These are phyloP conservation scores for Coreius guichenoti DNA, from an alignment of 2,797 vertebrate species.

Conservation along the genomic window DNA sequence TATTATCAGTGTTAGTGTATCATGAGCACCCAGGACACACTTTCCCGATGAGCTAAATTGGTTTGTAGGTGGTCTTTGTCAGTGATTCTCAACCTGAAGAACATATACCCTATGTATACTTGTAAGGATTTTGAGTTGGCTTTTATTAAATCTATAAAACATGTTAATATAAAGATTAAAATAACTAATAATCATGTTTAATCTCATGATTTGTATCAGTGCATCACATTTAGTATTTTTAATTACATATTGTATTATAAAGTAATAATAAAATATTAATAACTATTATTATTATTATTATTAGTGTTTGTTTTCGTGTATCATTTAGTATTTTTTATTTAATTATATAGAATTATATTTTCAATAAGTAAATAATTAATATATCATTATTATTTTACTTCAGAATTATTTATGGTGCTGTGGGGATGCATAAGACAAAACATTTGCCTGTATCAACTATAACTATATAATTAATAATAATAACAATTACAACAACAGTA, in stretches of 20 bases:
- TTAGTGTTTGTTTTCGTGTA: background rate
- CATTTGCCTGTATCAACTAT: background rate
- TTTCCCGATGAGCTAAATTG: background rate
- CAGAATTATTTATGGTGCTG: background rate
- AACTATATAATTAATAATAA: background rate
- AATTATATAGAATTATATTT: background rate
- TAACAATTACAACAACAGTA: background rate
- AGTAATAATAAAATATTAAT: background rate
- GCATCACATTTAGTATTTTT: background rate
- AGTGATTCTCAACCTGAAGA: background rate
- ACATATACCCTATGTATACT: background rate
- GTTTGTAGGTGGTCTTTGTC: background rate
- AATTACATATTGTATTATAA: background rate
- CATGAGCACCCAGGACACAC: background rate
- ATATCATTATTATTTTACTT: background rate
- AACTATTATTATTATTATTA: background rate
- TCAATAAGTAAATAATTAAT: background rate
- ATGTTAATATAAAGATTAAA: background rate
- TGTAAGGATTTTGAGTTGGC: background rate
- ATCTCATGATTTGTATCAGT: background rate
- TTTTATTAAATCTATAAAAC: background rate
- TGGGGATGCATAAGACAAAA: background rate
- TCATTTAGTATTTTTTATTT: background rate
- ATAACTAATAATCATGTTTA: background rate
- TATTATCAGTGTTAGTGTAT: background rate